Base-by-base conservation (phyloP, 2,113 vertebrate genomes). In the Cheirogaleus medius region DNA sequence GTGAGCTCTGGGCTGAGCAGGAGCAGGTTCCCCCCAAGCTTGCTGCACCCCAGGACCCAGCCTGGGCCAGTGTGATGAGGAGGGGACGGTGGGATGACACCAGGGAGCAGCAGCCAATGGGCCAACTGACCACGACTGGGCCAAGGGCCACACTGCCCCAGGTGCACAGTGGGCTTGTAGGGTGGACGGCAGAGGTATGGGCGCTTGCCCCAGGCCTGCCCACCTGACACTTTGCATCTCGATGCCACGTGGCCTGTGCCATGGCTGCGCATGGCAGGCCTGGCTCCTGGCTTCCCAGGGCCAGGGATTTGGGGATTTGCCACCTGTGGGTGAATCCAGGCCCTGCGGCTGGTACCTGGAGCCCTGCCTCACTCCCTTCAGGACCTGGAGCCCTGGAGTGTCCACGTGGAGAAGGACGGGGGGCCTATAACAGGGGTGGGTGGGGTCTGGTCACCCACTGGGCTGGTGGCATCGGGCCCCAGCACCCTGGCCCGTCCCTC, bases 161-260 rank as follows among this genome's bases (percentile, higher is more conserved):
- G 42, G 6, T 8, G 20, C 32, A 1, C 2, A 8, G 8, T 49
- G 12, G 17, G 18, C 32, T 25, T 66, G 1, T 63, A 5, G 29
- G 23, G 47, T 18, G 9, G 34, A 74, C 64, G 14, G 14, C 10
- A 15, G 29, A 29, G 54, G 3, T 93, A 2, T 17, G n/a, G n/a
- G 7, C 27, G 4, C 17, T 47, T 6, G 25, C 3, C 17, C 4
- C 7, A 25, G 27, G 34, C 49, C 20, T 71, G 25, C 17, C 5
- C 60, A 60, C 5, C 6, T 1, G 49, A 60, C 23, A 9, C n/a
- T 63, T 90, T 3, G 15, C 14, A 4, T 44, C 49, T 83, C 21
- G 3, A 10, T 47, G 32, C 49, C n/a, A 56, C 56, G 34, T 47
- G 63, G 54, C 9, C 14, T 8, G 52, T 49, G 29, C 23, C 12